Percentiles rank a stretch among this genome's conserved stretches.
These are phyloP conservation scores for Napeogenes inachia DNA, from an alignment of 2,888 invertebrate genomes.

Conservation along the genomic window DNA sequence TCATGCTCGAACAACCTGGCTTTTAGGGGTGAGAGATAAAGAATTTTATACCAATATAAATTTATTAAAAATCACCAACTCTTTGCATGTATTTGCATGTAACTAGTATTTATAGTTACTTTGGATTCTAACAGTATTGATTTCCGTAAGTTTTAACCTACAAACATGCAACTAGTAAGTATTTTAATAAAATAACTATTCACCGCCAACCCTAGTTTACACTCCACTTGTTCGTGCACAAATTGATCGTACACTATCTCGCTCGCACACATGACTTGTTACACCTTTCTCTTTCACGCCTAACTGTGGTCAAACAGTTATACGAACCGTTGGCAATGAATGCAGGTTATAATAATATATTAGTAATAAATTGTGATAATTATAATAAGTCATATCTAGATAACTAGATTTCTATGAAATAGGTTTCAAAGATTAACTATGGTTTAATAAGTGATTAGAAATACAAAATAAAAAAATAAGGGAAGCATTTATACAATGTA, in stretches of 20 bases:
- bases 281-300: constrained; percentile 9
- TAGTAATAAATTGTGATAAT: background rate
- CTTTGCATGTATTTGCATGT: too few relatives aligned
- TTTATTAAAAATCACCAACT: too few relatives aligned
- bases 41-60: too few relatives aligned
- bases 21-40: constrained; percentile 38
- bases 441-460: too few relatives aligned
- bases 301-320: constrained; percentile 66
- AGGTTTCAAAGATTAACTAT: too few relatives aligned
- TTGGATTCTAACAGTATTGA: too few relatives aligned
- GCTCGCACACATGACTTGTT: constrained; percentile 37
- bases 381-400: background rate
- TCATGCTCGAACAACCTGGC: constrained; percentile 54
- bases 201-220: constrained; percentile 57
- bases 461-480: too few relatives aligned
- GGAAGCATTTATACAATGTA: too few relatives aligned
- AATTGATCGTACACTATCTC: constrained; percentile 45
- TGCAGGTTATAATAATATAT: constrained; percentile 3
- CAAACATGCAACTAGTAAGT: too few relatives aligned
- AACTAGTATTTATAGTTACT: too few relatives aligned
- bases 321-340: constrained; percentile 23
- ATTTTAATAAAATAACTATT: background rate
- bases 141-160: too few relatives aligned
- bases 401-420: too few relatives aligned
- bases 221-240: constrained; percentile 66